Conservation (phyloP, 1,140 invertebrate genomes). For the Drosophila melanica region DNA sequence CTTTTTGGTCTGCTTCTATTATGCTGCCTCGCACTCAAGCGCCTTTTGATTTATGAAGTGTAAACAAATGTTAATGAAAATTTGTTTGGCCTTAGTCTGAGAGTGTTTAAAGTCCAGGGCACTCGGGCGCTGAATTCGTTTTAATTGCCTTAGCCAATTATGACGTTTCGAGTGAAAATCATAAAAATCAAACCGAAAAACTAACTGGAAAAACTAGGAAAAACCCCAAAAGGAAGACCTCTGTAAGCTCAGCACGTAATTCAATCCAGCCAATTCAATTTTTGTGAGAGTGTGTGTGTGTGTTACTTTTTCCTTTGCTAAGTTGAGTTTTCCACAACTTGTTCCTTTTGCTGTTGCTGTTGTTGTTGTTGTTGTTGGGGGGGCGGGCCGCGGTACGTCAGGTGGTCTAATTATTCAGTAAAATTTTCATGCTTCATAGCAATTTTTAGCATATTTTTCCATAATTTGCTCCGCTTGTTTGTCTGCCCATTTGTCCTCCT, state of each 20-base stretch:
- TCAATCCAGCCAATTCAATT: constrained; percentile 69
- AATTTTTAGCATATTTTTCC: constrained; percentile 66
- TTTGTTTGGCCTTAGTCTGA: constrained; percentile 3
- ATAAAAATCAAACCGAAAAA: constrained; percentile 31
- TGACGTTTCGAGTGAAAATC: constrained; percentile 51
- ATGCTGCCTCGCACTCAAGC: no score
- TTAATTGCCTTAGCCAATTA: constrained; percentile 73
- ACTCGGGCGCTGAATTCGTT: constrained; percentile 30
- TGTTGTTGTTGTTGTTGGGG: not conserved
- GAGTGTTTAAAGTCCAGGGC: constrained; percentile 13
- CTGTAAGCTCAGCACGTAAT: constrained; percentile 59
- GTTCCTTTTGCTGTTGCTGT: not conserved
- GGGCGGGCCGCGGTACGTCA: constrained; percentile 2
- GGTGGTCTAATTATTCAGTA: constrained; percentile 67
- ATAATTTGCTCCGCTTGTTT: constrained; percentile 77
- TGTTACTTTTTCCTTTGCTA: constrained; percentile 12
- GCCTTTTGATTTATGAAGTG: no score
- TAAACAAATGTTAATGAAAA: no score
- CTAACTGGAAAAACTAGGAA: constrained; percentile 53
- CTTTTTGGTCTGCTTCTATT: no score
- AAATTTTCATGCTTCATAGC: constrained; percentile 67
- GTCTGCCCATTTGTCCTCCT: constrained; percentile 64
- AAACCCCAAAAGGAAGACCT: constrained; percentile 37
- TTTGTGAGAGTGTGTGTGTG: constrained; percentile 23
- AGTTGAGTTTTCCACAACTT: constrained; percentile 23